Percentiles rank a stretch among this genome's conserved stretches.
phyloP scores from a whole-genome alignment of 2,113 vertebrate genomes.

The Dinomys branickii region DNA sequence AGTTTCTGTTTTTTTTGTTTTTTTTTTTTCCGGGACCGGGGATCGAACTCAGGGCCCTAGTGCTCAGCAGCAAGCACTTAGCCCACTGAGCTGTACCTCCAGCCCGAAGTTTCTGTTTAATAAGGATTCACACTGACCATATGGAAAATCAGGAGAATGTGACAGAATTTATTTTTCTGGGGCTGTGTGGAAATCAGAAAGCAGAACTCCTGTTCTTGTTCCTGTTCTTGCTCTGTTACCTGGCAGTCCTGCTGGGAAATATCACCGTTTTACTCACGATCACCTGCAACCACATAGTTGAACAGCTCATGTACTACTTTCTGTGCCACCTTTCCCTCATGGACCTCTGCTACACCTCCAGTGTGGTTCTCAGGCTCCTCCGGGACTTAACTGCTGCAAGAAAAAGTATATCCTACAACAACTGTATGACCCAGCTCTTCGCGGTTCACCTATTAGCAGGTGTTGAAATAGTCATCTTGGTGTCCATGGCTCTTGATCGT shows the following conservation, averaged over 20 bases:
- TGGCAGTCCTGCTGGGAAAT: slow-evolving; percentile 16
- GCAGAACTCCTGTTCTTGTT: background rate
- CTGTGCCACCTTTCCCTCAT: slow-evolving; percentile 46
- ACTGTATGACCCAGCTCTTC: slow-evolving; percentile 66
- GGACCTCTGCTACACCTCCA: slow-evolving; percentile 55
- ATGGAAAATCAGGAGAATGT: slow-evolving; percentile 63
- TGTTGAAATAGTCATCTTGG: slow-evolving; percentile 61
- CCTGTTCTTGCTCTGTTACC: slow-evolving; percentile 54
- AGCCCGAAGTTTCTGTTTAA: too few relatives aligned
- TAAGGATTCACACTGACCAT: background rate
- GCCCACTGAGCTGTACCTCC: too few relatives aligned
- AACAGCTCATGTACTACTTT: slow-evolving; percentile 17
- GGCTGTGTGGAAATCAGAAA: background rate
- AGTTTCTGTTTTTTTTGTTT: too few relatives aligned
- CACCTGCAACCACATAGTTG: background rate
- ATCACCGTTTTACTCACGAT: background rate
- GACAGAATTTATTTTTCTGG: slow-evolving; percentile 56
- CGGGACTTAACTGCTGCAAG: background rate
- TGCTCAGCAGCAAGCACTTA: too few relatives aligned
- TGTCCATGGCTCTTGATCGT: slow-evolving; percentile 63
- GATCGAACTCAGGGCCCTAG: too few relatives aligned
- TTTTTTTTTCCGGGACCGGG: too few relatives aligned
- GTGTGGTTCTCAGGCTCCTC: background rate
- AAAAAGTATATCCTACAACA: slow-evolving; percentile 50
- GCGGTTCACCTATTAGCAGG: background rate